Evolutionary conservation across 2,113 vertebrate species (phyloP), one percentile per base, ranked within the genome.

Genomic region (Marmota flaviventris): DNA sequence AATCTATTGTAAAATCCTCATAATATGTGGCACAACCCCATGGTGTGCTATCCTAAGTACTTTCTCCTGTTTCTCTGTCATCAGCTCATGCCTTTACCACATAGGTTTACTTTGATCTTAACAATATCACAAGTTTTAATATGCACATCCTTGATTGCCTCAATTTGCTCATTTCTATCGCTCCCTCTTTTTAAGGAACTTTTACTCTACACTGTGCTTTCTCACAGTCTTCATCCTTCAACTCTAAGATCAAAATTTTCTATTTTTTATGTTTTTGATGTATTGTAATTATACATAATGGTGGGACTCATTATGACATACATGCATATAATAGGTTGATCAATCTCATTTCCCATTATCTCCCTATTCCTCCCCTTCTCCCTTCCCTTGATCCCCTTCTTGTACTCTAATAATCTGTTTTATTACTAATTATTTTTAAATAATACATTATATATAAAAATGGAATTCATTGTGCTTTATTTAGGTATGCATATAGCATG

Each of bases 1-100:
- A 61, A 61, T 61, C 22, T 61, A 61, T 73, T 85, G 2, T 24
- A 58, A 73, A 65, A 75, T 34, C 7, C 8, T 58, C 18, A 65
- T 25, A 32, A 34, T 14, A 48, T 2, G 16, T 2, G 2, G 18
- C 18, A 32, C 37, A 65, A 37, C 11, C 4, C 2, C 2, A 29
- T 13, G 34, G 1, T 22, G 72, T 10, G 22, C 8, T 14, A 24
- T 8, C n/a, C 25, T 34, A 42, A 58, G n/a, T 20, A 13, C 0
- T 7, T 24, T 25, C 2, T 63, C 20, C 42, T 63, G 5, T 61
- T n/a, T 70, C 39, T 53, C 42, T 39, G 69, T 13, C 1, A 9
- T 48, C 42, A 20, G 32, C 25, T 82, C 48, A 48, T 32, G 67
- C 1, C 2, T 86, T 14, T 25, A 0, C 42, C 29, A 56, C 42